Percentiles rank a stretch among this genome's conserved stretches.
These are phyloP conservation scores for Synergus japonicus DNA, from an alignment of 2,888 invertebrate genomes.

Conservation along the genomic window DNA sequence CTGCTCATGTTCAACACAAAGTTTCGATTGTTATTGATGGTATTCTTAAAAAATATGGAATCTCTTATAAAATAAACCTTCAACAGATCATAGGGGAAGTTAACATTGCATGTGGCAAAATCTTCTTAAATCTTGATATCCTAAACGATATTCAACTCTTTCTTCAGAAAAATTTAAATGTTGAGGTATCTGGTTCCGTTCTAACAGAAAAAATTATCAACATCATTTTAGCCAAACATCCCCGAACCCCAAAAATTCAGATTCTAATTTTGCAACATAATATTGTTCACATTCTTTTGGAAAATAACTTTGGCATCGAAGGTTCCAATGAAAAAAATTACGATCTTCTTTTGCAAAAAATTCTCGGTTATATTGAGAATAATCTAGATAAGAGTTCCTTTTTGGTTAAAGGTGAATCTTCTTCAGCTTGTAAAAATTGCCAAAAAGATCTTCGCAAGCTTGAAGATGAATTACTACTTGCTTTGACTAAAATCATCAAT, in stretches of 20 bases:
- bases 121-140: background rate
- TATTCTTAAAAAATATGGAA: background rate
- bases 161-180: background rate
- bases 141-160: background rate
- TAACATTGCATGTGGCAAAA: background rate
- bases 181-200: background rate
- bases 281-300: background rate
- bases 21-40: background rate
- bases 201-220: background rate
- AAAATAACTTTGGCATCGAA: background rate
- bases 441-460: background rate
- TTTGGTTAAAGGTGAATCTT: background rate
- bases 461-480: background rate
- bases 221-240: background rate
- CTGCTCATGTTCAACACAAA: accelerated
- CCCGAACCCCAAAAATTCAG: background rate
- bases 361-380: background rate
- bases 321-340: background rate
- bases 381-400: background rate
- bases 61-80: background rate
- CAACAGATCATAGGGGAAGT: background rate
- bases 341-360: background rate
- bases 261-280: background rate
- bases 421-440: no score
- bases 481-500: background rate